Base-by-base conservation (phyloP, 2,797 vertebrate species). In the Mastacembelus armatus region DNA sequence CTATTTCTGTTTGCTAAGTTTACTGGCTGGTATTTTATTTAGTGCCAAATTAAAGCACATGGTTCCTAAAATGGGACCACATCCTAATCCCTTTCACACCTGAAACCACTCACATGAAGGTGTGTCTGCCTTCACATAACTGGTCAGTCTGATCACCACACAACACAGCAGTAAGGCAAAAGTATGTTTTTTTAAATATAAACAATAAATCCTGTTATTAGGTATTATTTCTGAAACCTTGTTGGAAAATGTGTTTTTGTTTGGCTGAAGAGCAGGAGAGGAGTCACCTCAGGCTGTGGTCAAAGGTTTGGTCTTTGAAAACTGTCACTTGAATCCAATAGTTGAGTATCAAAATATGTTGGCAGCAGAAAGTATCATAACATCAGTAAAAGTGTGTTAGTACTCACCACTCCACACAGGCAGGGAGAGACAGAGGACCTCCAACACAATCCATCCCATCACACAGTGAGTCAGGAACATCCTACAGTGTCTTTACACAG, bases 391-490 rank as follows among this genome's bases (percentile, higher is more conserved):
- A 66, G 26, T 42, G 0, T 22, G 54, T 32, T 15, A 10, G 0
- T 52, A 87, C 87, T 89, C 78, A 89, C 87, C 45, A 1, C 65
- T 81, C 62, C 59, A 69, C 32, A 54, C 64, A 15, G 85, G 66
- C 49, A 30, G 54, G 24, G 59, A 54, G 43, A 78, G 26, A 66
- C 58, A 64, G 50, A 85, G 66, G 32, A 77, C 51, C 26, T 45
- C 26, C 45, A 79, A 10, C 58, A 76, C 48, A 14, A 18, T 76
- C 67, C 70, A 74, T 24, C 26, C 42, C 60, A 57, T 81, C 72
- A 57, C 10, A 66, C n/a, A 32, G 40, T 50, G 30, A 62, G 29
- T 39, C 58, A 62, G 67, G 44, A 56, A 3, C 82, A 82, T 88
- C 74, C 69, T 81, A 7, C 52, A 47, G 47, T 43, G 1, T 49